A percentile compares a stretch with the other conserved stretches of the same genome.
Evolutionary conservation across 2,888 invertebrate species (phyloP).

Genomic region (Scaptomyza polygonia): DNA sequence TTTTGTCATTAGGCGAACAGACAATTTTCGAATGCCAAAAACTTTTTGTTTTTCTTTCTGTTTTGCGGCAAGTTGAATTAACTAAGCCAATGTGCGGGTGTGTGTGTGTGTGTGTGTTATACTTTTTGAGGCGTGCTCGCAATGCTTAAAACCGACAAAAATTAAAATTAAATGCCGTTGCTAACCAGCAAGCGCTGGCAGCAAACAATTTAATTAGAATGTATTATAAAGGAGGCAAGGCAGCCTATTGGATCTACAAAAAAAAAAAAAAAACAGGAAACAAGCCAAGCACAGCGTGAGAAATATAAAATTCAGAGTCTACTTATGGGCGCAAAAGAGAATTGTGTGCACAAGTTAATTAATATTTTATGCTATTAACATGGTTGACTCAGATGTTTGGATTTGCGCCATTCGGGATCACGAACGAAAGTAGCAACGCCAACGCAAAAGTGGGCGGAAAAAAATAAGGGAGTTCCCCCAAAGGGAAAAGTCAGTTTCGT

Average conservation of each 20-base stretch:
- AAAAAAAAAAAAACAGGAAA: constrained; percentile 15
- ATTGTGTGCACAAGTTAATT: constrained; percentile 62
- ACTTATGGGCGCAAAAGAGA: constrained; percentile 40
- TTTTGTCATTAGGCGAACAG: constrained; percentile 60
- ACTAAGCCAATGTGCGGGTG: constrained; percentile 39
- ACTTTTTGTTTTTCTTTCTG: constrained; percentile 42
- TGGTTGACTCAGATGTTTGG: constrained; percentile 54
- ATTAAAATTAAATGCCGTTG: constrained; percentile 57
- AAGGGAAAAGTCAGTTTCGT: constrained; percentile 19
- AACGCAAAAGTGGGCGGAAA: neutral
- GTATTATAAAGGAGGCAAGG: constrained; percentile 69
- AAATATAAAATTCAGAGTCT: constrained; percentile 44
- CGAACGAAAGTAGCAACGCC: neutral
- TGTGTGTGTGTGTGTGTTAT: constrained; percentile 8
- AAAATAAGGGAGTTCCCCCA: too few relatives aligned
- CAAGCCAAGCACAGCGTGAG: constrained; percentile 27
- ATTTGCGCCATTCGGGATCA: constrained; percentile 33
- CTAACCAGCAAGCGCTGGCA: constrained; percentile 41
- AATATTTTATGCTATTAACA: constrained; percentile 76
- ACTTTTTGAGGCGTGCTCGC: constrained; percentile 38
- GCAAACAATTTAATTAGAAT: constrained; percentile 76
- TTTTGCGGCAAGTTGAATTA: constrained; percentile 61
- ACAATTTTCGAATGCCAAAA: constrained; percentile 41
- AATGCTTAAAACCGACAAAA: constrained; percentile 48
- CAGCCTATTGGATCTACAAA: constrained; percentile 44